Percentiles rank a stretch among this genome's conserved stretches.
Conservation (phyloP, 1,140 invertebrate species). For the Hydropsyche tenuis region DNA sequence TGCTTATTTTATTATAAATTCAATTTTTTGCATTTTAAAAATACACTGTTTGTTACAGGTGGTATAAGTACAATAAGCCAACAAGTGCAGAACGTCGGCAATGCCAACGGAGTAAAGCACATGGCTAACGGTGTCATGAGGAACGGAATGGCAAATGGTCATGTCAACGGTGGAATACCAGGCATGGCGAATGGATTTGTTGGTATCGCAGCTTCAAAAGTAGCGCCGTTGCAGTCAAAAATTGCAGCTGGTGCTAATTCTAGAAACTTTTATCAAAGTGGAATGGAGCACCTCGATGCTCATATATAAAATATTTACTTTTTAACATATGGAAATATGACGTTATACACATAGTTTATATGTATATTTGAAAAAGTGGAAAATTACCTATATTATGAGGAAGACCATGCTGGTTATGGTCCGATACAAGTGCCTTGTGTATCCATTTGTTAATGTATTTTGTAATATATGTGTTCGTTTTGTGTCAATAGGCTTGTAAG, state of each 20-base stretch:
- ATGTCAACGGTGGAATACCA: slow-evolving; percentile 38
- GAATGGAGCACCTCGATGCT: slow-evolving; percentile 44
- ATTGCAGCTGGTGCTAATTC: not conserved
- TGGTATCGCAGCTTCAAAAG: slow-evolving; percentile 35
- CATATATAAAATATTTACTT: slow-evolving; percentile 39
- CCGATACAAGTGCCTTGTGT: slow-evolving; percentile 34
- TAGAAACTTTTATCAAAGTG: slow-evolving; percentile 37
- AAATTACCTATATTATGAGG: not conserved
- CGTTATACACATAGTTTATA: not conserved
- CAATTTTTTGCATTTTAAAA: not conserved
- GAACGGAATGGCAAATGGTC: slow-evolving; percentile 35
- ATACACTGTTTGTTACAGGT: slow-evolving; percentile 1
- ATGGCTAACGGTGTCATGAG: slow-evolving; percentile 42
- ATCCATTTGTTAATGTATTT: not conserved
- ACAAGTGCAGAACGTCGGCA: slow-evolving; percentile 39
- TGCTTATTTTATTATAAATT: not conserved
- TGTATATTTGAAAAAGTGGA: not conserved
- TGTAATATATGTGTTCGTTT: slow-evolving; percentile 23
- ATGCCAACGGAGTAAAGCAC: slow-evolving; percentile 45
- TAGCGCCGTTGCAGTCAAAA: slow-evolving; percentile 35
- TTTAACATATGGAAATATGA: no score
- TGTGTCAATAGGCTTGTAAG: slow-evolving; percentile 15
- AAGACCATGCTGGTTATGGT: slow-evolving; percentile 1
- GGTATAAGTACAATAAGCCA: slow-evolving; percentile 49
- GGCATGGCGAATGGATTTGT: slow-evolving; percentile 40